Percentiles rank a stretch among this genome's conserved stretches.
phyloP scores from a whole-genome alignment of 2,888 invertebrate genomes.

The Perizoma affinitatum region DNA sequence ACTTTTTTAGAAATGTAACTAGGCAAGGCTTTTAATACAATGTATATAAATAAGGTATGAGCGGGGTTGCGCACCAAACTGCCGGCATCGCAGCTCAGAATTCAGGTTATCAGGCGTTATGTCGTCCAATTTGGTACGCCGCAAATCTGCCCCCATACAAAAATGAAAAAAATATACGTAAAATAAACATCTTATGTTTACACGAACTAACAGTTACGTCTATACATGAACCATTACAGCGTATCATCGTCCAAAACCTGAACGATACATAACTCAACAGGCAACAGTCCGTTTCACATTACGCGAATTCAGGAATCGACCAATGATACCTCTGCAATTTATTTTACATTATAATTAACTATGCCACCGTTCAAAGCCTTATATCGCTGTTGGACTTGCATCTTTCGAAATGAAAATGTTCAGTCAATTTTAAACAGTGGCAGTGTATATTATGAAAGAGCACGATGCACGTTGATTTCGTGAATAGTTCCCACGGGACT shows the following conservation, averaged over 20 bases:
- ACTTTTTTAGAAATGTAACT: constrained; percentile 65
- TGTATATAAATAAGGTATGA: constrained; percentile 68
- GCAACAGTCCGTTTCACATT: constrained; percentile 18
- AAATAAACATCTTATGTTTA: constrained; percentile 81
- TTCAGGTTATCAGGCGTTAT: constrained; percentile 7
- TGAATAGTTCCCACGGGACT: constrained; percentile 54
- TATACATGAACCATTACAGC: constrained; percentile 74
- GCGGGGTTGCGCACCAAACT: constrained; percentile 47
- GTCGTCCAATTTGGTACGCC: constrained; percentile 17
- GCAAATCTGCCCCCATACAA: constrained; percentile 48
- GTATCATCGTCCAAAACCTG: constrained; percentile 24
- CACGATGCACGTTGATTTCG: constrained; percentile 58
- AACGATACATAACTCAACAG: constrained; percentile 21
- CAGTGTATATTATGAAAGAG: constrained; percentile 46
- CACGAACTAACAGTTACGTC: constrained; percentile 81
- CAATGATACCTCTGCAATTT: constrained; percentile 30
- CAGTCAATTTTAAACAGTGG: constrained; percentile 28
- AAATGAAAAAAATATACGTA: constrained; percentile 68
- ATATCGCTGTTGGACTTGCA: constrained; percentile 18
- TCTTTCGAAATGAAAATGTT: constrained; percentile 20
- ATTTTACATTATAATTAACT: constrained; percentile 35
- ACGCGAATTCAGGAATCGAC: constrained; percentile 23
- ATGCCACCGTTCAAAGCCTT: constrained; percentile 26
- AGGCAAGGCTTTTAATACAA: constrained; percentile 70
- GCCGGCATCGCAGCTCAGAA: constrained; percentile 13